Percentiles rank a stretch among this genome's conserved stretches.
Conservation (phyloP, 92 coral and sea anemone genomes). For the Siderastrea siderea region DNA sequence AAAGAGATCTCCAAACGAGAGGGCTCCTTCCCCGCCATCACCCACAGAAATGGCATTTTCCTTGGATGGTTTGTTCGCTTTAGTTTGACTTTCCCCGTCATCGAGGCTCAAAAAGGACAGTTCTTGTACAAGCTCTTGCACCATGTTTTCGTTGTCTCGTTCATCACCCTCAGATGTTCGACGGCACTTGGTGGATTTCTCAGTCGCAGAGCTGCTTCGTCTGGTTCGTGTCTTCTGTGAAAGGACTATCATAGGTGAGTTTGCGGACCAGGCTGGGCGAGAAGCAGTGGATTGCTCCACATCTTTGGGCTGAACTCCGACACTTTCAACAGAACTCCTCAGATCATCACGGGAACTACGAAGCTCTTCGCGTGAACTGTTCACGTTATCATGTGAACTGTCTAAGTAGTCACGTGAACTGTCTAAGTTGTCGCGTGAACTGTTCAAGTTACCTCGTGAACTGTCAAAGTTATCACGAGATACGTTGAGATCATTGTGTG, state of each 20-base stretch:
- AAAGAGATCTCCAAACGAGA: slow-evolving; percentile 34
- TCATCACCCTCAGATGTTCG: neutral
- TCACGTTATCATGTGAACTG: slow-evolving; percentile 6
- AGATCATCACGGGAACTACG: slow-evolving; percentile 29
- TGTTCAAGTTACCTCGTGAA: slow-evolving; percentile 27
- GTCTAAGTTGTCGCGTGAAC: slow-evolving; percentile 19
- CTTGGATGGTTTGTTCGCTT: slow-evolving; percentile 1
- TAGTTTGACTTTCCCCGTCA: slow-evolving; percentile 3
- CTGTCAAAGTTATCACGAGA: slow-evolving; percentile 8
- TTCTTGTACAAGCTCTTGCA: slow-evolving; percentile 28
- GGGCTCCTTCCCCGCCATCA: neutral
- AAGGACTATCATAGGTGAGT: neutral
- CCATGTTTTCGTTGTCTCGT: slow-evolving; percentile 15
- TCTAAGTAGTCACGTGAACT: slow-evolving; percentile 23
- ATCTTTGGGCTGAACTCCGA: neutral
- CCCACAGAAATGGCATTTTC: neutral
- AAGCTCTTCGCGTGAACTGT: slow-evolving; percentile 2
- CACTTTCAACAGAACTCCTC: slow-evolving; percentile 12
- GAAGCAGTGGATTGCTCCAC: neutral
- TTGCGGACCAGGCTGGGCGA: slow-evolving; percentile 29
- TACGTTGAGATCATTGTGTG: neutral
- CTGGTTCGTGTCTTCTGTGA: neutral
- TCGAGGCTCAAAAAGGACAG: slow-evolving; percentile 33
- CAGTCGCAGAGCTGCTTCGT: slow-evolving; percentile 6
- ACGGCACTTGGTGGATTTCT: neutral